Evolutionary conservation across 2,888 invertebrate species (phyloP).

Genomic region (Zaprionus obscuricornis): DNA sequence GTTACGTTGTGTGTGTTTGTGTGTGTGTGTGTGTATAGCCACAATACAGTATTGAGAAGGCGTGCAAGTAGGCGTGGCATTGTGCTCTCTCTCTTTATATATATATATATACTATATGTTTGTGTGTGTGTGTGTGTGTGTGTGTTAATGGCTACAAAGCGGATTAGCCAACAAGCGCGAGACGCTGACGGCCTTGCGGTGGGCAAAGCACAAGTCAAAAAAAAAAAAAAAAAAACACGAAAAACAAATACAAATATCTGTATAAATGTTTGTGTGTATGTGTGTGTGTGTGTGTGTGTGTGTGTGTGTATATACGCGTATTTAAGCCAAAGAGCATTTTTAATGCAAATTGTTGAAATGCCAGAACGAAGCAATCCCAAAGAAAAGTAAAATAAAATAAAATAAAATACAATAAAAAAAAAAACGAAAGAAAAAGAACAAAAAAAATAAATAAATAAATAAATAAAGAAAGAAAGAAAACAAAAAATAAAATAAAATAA

Average conservation of each 20-base stretch:
- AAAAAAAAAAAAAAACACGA: background rate
- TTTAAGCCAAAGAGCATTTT: conserved; percentile 52
- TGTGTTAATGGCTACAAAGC: conserved; percentile 56
- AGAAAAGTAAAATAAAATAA: background rate
- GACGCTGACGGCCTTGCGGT: conserved; percentile 36
- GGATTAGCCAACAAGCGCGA: conserved; percentile 56
- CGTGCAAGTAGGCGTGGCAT: too few relatives aligned
- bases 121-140: background rate
- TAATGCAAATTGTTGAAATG: conserved; percentile 53
- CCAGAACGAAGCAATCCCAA: conserved; percentile 12
- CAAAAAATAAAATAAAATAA: conserved; percentile 18
- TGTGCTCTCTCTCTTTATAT: too few relatives aligned
- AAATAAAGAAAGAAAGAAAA: background rate
- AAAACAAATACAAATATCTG: background rate
- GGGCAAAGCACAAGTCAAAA: conserved; percentile 9
- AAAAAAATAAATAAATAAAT: background rate
- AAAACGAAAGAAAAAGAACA: background rate
- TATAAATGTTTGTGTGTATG: background rate
- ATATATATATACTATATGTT: too few relatives aligned
- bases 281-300: background rate
- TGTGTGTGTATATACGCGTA: background rate
- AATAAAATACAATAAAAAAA: too few relatives aligned
- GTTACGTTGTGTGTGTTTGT: background rate
- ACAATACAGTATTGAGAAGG: conserved; percentile 62
- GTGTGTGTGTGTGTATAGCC: conserved; percentile 35